Percentiles rank a stretch among this genome's conserved stretches.
phyloP scores from a whole-genome alignment of 2,113 vertebrate species.

The Tragelaphus buxtoni region DNA sequence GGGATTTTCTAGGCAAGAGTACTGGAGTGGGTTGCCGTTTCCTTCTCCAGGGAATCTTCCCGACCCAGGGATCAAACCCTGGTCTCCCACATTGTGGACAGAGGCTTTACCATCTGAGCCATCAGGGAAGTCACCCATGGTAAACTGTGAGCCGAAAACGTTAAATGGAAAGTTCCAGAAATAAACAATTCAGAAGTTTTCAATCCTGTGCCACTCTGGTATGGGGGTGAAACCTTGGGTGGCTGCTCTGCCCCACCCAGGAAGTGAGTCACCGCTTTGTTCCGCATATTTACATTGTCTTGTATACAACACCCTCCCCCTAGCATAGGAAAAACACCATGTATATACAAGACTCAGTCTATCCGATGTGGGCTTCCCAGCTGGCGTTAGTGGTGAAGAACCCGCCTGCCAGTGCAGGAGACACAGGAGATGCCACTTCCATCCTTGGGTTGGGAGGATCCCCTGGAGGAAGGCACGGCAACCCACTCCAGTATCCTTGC shows the following conservation, averaged over 20 bases:
- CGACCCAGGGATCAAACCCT: too few species aligned
- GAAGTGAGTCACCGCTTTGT: not conserved
- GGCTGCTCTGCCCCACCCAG: not conserved
- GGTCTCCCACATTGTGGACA: too few species aligned
- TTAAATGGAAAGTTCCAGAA: not conserved
- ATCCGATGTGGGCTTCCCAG: not conserved
- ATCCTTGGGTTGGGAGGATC: not conserved
- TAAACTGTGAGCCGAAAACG: not conserved
- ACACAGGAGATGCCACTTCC: not conserved
- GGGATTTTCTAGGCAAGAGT: too few species aligned
- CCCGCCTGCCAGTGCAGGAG: not conserved
- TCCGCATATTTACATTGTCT: not conserved
- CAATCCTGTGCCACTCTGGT: not conserved
- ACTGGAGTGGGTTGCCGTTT: too few species aligned
- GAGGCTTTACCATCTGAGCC: too few species aligned
- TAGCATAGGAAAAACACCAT: not conserved
- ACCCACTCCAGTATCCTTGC: not conserved
- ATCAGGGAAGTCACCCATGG: not conserved
- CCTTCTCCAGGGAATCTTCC: too few species aligned
- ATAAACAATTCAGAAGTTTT: not conserved
- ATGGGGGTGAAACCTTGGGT: not conserved
- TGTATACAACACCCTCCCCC: not conserved
- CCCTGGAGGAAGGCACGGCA: not conserved
- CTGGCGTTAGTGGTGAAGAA: too few species aligned
- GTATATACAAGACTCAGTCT: not conserved